Evolutionary conservation across 2,113 vertebrate species (phyloP).

Genomic region (Hypanus sabinus): DNA sequence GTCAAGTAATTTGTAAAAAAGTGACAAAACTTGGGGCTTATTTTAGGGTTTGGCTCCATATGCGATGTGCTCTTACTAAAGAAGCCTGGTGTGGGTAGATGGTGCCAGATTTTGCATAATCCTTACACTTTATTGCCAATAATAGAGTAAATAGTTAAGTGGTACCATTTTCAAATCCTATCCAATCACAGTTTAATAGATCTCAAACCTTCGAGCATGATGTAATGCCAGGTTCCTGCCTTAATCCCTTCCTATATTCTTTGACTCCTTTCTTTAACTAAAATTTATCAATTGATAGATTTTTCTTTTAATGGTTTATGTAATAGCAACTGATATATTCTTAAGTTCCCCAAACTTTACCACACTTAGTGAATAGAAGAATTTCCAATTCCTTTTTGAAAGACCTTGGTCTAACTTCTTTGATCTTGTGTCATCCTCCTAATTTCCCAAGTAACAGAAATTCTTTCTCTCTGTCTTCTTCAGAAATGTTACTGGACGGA

Average conservation of each 20-base stretch:
- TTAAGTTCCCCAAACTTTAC: background rate
- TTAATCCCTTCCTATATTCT: no score
- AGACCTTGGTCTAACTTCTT: no score
- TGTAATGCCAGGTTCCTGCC: no score
- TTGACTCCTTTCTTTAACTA: background rate
- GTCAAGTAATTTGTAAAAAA: no score
- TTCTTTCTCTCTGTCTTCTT: background rate
- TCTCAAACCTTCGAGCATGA: no score
- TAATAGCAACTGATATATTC: background rate
- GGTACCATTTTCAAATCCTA: no score
- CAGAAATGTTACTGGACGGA: background rate
- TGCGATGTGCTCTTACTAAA: background rate
- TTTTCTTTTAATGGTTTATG: background rate
- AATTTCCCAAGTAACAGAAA: background rate
- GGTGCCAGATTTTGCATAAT: background rate
- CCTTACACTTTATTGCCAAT: no score
- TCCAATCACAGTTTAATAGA: no score
- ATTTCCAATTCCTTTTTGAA: background rate
- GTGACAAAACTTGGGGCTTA: background rate
- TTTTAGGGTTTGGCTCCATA: background rate
- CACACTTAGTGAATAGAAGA: background rate
- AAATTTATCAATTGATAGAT: background rate
- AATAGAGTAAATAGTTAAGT: no score
- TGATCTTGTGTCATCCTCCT: background rate
- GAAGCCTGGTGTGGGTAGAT: background rate